A percentile compares a stretch with the other conserved stretches of the same genome.
Conservation (phyloP, 2,888 invertebrate species). For the Sympetrum striolatum region DNA sequence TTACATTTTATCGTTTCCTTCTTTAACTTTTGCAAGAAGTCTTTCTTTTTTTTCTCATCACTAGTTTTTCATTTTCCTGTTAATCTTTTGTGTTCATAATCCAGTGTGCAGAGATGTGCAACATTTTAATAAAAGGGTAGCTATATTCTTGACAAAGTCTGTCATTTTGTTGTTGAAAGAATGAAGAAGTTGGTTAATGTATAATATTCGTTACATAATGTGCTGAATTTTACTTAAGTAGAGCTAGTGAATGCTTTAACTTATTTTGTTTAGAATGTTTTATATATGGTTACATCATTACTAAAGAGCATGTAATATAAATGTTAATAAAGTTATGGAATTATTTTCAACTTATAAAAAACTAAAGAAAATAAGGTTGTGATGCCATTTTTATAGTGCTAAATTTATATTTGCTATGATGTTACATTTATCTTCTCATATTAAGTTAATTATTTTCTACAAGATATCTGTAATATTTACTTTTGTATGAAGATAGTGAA, state of each 20-base stretch:
- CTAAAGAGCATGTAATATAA: background rate
- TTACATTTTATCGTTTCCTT: background rate
- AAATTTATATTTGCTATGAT: too few relatives aligned
- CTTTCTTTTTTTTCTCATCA: background rate
- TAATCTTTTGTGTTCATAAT: background rate
- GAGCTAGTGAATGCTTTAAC: background rate
- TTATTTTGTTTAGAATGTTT: background rate
- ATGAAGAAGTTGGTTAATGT: background rate
- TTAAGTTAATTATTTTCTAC: too few relatives aligned
- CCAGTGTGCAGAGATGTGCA: too few relatives aligned
- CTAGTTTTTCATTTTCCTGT: background rate
- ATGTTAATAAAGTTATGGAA: background rate
- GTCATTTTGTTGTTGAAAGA: background rate
- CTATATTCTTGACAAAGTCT: background rate
- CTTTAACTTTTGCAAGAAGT: background rate
- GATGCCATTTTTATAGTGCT: too few relatives aligned
- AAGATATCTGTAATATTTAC: too few relatives aligned
- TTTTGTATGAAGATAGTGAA: too few relatives aligned
- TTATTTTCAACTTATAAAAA: background rate
- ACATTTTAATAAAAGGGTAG: background rate
- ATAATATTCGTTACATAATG: background rate
- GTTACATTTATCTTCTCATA: too few relatives aligned
- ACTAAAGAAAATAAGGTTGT: too few relatives aligned
- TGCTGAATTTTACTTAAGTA: background rate
- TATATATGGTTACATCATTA: background rate